phyloP scores from a whole-genome alignment of 37 sponge, comb jelly and placozoan genomes.

The Aphrocallistes beatrix region DNA sequence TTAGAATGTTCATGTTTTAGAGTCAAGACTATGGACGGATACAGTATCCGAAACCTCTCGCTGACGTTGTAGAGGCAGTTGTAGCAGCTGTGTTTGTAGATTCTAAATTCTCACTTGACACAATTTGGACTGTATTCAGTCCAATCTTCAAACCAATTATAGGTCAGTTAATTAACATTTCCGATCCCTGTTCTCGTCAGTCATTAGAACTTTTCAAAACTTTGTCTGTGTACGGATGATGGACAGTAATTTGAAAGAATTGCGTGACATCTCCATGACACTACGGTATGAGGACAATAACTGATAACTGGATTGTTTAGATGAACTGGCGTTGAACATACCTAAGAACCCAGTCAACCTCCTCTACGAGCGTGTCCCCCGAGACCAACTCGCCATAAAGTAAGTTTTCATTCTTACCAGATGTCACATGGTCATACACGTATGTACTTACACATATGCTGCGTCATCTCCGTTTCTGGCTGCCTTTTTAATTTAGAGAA shows the following conservation, averaged over 20 bases:
- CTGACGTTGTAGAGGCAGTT: constrained; percentile 81
- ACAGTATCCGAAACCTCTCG: constrained; percentile 79
- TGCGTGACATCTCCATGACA: no score
- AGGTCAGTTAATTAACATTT: constrained; percentile 43
- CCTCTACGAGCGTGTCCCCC: background rate
- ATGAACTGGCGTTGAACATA: background rate
- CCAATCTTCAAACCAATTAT: constrained; percentile 51
- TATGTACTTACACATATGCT: no score
- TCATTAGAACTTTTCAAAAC: no score
- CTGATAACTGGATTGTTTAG: background rate
- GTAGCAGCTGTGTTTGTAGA: constrained; percentile 89
- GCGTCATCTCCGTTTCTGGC: no score
- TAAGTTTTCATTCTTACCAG: background rate
- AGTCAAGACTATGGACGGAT: constrained; percentile 40
- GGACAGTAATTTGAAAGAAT: no score
- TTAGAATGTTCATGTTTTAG: background rate
- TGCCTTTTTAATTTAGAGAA: no score
- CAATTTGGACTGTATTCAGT: constrained; percentile 57
- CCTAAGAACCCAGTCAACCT: background rate
- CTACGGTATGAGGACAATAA: no score
- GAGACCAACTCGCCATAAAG: background rate
- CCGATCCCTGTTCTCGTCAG: no score
- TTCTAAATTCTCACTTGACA: constrained; percentile 54
- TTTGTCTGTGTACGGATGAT: no score
- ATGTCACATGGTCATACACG: background rate